Percentiles rank a stretch among this genome's conserved stretches.
These are phyloP conservation scores for Heteromormyrus szaboi DNA, from an alignment of 2,797 vertebrate genomes.

Conservation along the genomic window DNA sequence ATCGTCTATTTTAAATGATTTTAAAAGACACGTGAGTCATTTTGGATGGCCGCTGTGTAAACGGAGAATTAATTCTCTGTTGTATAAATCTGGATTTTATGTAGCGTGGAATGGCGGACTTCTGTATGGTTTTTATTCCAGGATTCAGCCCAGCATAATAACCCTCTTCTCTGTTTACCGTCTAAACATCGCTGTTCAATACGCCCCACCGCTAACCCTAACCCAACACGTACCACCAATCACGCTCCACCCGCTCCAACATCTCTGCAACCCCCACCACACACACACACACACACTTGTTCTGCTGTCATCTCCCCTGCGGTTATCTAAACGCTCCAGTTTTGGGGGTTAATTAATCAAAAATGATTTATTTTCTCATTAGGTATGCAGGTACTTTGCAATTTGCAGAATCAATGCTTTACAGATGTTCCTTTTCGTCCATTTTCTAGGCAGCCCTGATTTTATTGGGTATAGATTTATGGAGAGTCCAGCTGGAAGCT, in stretches of 20 bases:
- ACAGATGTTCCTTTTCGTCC: conserved; percentile 71
- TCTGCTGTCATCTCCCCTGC: conserved; percentile 29
- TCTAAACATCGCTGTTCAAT: conserved; percentile 19
- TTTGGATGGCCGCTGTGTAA: background rate
- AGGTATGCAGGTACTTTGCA: conserved; percentile 65
- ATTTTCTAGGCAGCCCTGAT: conserved; percentile 66
- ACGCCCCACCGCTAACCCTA: conserved; percentile 23
- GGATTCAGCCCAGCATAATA: background rate
- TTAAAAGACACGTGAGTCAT: background rate
- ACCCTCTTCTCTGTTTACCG: conserved; percentile 24
- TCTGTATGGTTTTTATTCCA: background rate
- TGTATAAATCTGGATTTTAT: background rate
- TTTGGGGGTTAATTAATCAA: conserved; percentile 76
- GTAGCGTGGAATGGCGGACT: background rate
- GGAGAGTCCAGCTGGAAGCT: conserved; percentile 64
- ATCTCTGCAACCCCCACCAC: background rate
- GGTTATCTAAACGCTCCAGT: conserved; percentile 61
- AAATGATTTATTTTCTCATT: conserved; percentile 77
- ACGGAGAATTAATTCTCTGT: background rate
- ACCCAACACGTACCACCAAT: conserved; percentile 29
- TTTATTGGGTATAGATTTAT: conserved; percentile 76
- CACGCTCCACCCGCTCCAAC: conserved; percentile 32
- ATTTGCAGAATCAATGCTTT: conserved; percentile 70
- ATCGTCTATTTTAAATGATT: background rate
- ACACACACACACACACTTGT: background rate